These are phyloP conservation scores for Plecotus auritus DNA, from an alignment of 2,113 vertebrate species.

Conservation along the genomic window DNA sequence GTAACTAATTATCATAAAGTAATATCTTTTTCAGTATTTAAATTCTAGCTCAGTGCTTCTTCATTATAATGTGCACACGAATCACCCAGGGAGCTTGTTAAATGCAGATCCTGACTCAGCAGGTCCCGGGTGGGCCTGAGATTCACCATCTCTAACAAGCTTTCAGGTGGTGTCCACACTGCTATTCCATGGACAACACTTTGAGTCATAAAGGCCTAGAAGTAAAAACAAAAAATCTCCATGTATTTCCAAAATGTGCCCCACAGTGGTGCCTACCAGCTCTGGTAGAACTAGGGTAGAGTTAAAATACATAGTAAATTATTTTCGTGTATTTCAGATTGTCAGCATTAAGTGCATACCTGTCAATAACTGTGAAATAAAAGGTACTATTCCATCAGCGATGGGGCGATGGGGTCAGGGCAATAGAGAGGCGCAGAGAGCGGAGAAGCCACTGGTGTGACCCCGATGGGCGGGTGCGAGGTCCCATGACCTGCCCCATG, in stretches of 20 bases:
- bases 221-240: background rate
- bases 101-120: background rate
- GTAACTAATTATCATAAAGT: background rate
- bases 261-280: background rate
- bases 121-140: background rate
- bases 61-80: background rate
- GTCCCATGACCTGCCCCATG: background rate
- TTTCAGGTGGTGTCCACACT: background rate
- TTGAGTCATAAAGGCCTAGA: background rate
- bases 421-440: rapidly evolving
- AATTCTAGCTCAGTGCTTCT: background rate
- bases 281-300: background rate
- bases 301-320: background rate
- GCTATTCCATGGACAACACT: background rate
- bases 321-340: background rate
- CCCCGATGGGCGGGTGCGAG: rapidly evolving
- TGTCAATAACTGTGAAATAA: background rate
- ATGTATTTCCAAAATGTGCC: background rate
- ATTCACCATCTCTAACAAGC: background rate
- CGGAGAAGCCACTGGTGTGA: rapidly evolving
- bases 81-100: background rate
- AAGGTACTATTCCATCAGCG: background rate
- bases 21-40: background rate
- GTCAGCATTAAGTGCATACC: background rate
- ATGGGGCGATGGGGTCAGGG: background rate